Percentiles rank a stretch among this genome's conserved stretches.
Conservation (phyloP, 2,888 invertebrate genomes). For the Myathropa florea region DNA sequence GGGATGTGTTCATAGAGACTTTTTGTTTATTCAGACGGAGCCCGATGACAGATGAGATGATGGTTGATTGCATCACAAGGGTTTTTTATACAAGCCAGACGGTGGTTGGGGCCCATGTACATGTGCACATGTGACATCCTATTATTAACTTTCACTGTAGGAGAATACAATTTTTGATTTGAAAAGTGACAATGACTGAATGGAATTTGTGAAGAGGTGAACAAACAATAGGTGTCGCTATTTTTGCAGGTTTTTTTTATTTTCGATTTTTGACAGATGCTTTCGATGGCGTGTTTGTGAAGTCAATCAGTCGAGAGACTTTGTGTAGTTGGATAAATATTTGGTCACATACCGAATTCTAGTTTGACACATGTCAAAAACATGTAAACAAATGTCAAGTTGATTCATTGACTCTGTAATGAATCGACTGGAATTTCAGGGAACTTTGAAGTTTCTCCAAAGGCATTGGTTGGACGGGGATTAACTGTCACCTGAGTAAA, state of each 20-base stretch:
- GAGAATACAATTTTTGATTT: slow-evolving; percentile 5
- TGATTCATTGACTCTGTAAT: slow-evolving; percentile 33
- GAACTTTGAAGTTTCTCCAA: not conserved
- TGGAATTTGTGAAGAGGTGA: not conserved
- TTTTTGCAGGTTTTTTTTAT: not conserved
- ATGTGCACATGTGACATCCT: not conserved
- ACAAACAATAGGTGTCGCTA: slow-evolving; percentile 20
- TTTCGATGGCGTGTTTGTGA: not conserved
- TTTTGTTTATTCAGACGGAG: not conserved
- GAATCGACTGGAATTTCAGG: slow-evolving; percentile 15
- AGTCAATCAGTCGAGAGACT: not conserved
- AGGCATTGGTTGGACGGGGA: not conserved
- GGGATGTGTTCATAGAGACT: not conserved
- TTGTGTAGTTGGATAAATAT: not conserved
- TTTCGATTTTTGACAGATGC: slow-evolving; percentile 9
- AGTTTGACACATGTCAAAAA: slow-evolving; percentile 9
- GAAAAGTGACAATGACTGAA: slow-evolving; percentile 9
- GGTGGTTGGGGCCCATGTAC: not conserved
- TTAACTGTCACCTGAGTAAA: not conserved
- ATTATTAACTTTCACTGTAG: slow-evolving; percentile 34
- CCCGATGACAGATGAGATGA: not conserved
- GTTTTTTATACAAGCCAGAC: not conserved
- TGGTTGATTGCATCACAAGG: slow-evolving; percentile 23
- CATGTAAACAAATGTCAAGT: slow-evolving; percentile 6
- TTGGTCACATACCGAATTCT: not conserved